phyloP scores from a whole-genome alignment of 1,140 invertebrate genomes.

The Platyscapa corneri region DNA sequence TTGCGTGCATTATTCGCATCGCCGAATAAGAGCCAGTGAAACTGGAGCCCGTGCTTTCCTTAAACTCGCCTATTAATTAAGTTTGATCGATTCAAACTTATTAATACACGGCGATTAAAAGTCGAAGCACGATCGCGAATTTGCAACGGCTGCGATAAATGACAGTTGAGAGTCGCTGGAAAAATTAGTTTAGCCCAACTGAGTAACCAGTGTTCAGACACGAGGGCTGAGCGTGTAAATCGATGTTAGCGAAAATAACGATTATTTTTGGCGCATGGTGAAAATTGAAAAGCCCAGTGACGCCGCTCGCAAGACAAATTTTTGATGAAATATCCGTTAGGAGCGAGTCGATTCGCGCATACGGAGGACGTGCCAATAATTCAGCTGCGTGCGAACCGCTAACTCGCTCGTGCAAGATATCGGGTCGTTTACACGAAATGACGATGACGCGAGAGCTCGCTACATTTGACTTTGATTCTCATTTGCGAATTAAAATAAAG shows the following conservation, averaged over 20 bases:
- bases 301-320: not conserved
- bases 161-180: too few relatives aligned
- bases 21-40: not conserved
- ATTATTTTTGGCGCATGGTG: not conserved
- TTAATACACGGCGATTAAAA: too few relatives aligned
- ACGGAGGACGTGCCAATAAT: not conserved
- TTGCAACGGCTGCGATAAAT: too few relatives aligned
- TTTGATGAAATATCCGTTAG: conserved; percentile 2
- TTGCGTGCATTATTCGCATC: not conserved
- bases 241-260: conserved; percentile 36
- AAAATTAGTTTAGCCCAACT: too few relatives aligned
- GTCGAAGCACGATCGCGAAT: too few relatives aligned
- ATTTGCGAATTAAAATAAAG: not conserved
- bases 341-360: not conserved
- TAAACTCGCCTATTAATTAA: too few relatives aligned
- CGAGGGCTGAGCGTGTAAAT: conserved; percentile 35
- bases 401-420: not conserved
- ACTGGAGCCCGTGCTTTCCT: too few relatives aligned
- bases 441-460: not conserved
- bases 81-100: too few relatives aligned
- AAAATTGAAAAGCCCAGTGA: not conserved
- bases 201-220: too few relatives aligned
- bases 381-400: not conserved
- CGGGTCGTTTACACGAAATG: conserved; percentile 30
- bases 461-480: not conserved